Conservation (phyloP, 2,888 invertebrate species). For the Chymomyza procnemis region DNA sequence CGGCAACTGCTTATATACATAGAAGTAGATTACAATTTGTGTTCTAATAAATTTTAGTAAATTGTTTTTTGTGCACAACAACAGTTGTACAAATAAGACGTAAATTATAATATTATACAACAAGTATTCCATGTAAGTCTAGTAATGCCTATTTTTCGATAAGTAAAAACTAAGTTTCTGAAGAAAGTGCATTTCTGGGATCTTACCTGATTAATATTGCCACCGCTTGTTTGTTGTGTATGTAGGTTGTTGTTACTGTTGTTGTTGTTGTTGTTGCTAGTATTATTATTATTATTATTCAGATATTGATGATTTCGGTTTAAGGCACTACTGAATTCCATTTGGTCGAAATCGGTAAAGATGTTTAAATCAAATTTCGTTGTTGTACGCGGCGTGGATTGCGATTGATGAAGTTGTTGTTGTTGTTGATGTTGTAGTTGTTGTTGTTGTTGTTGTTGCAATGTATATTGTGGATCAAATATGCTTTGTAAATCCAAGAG, state of each 20-base stretch:
- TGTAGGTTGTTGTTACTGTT: constrained; percentile 36
- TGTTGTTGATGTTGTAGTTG: constrained; percentile 28
- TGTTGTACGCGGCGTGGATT: constrained; percentile 50
- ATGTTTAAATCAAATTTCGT: constrained; percentile 61
- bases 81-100: not conserved
- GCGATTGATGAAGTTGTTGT: constrained; percentile 39
- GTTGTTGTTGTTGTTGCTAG: constrained; percentile 68
- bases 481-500: constrained; percentile 76
- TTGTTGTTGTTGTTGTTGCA: constrained; percentile 30
- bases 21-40: not conserved
- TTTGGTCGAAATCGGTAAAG: constrained; percentile 71
- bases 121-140: too few species aligned
- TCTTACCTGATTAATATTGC: constrained; percentile 62
- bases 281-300: constrained; percentile 70
- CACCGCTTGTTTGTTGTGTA: constrained; percentile 45
- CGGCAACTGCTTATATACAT: not conserved
- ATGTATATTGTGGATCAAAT: constrained; percentile 74
- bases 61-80: not conserved
- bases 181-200: not conserved
- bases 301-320: constrained; percentile 63
- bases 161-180: not conserved
- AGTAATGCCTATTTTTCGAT: too few species aligned
- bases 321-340: constrained; percentile 73
- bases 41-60: not conserved
- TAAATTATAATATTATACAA: not conserved